Base-by-base conservation (phyloP, 2,113 vertebrate genomes). In the Motacilla alba region DNA sequence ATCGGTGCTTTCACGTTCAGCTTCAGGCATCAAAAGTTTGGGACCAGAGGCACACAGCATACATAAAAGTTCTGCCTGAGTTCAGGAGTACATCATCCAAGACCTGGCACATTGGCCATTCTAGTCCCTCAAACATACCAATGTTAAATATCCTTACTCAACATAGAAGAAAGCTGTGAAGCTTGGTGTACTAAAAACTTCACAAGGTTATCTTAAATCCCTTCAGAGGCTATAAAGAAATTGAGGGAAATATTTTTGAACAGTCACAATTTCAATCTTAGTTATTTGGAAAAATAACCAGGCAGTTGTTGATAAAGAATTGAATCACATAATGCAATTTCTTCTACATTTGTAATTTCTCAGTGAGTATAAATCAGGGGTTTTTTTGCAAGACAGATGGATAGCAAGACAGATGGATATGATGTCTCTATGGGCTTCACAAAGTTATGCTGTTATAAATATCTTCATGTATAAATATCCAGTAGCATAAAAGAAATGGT, bases 21-120 rank as follows among this genome's bases (percentile, higher is more conserved):
- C 22, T 39, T 30, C n/a, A 60, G 24, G 12, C 15, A 41, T 10
- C 0, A 0, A 56, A 79, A 20, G 2, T 68, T 39, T 49, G 35
- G 62, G 49, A 58, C 26, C n/a, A 79, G 53, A 68, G 4, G 13
- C 28, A 72, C 41, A 27, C 4, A 19, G 2, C 0, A 3, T 13
- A 41, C 7, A 17, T 11, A 20, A 76, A 3, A 87, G 15, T 26
- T 83, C 46, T 79, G 24, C 23, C 39, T 4, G 1, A 55, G 28
- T 60, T 8, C 31, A n/a, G n/a, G 43, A 70, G 13, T 58, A 39
- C 10, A 44, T 49, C 15, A 62, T 56, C 31, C 55, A 58, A 44
- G 23, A 66, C 41, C 44, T 79, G 49, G 52, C 17, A 24, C 16
- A 3, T 1, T 62, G 19, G 17, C 15, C 26, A 30, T 43, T n/a